Conservation (phyloP, 2,888 invertebrate genomes). For the Diploptera punctata region DNA sequence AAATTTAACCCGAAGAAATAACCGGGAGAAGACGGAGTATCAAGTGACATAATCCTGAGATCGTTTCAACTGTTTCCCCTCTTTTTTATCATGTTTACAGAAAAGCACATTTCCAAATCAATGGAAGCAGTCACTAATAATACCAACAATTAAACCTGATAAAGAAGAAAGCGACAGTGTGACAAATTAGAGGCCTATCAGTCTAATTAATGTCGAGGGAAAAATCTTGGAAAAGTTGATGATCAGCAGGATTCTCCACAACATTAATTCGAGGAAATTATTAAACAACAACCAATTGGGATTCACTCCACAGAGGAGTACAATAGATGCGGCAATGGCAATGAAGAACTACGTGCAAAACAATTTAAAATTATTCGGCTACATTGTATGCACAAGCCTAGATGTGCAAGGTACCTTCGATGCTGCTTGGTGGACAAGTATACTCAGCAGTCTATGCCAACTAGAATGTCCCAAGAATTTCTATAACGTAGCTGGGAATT, state of each 20-base stretch:
- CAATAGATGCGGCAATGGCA: not conserved
- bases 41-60: not conserved
- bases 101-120: not conserved
- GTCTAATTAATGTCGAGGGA: not conserved
- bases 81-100: not conserved
- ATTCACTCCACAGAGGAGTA: conserved; percentile 2
- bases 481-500: not conserved
- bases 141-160: not conserved
- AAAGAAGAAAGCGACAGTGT: not conserved
- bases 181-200: not conserved
- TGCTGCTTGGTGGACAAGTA: not conserved
- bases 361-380: not conserved
- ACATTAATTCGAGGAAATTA: not conserved
- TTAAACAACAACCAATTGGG: not conserved
- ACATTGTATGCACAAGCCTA: not conserved
- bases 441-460: not conserved
- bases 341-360: not conserved
- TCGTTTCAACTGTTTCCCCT: not conserved
- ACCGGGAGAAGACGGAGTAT: not conserved
- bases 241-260: not conserved
- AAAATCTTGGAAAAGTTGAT: not conserved
- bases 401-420: not conserved
- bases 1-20: not conserved
- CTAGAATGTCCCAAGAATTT: not conserved
- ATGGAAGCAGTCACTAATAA: not conserved